Evolutionary conservation across 2,888 invertebrate species (phyloP), one percentile per base, ranked within the genome.

Genomic region (Drosophila anomelani): DNA sequence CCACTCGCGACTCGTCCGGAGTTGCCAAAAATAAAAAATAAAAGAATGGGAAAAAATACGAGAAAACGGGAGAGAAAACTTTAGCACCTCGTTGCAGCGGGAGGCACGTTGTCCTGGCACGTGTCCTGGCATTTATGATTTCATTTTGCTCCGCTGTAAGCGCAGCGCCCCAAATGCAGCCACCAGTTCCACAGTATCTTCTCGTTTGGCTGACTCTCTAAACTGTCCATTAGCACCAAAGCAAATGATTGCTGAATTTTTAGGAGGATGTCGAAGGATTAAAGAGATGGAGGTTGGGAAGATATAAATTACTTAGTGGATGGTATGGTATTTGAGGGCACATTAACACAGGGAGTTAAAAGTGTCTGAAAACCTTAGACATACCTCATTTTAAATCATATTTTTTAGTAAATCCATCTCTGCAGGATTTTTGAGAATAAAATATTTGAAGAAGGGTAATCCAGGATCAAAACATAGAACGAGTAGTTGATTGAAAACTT

Each of bases 71-170:
- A 53, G 51, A 23, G 36, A 80, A 80, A 81, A 77, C 72, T 75
- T 74, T 77, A 80, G 77, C 83, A 84, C 85, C 78, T 84, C 71
- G 78, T 73, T 73, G 73, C 73, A 73, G 73, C 66, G 55, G 58
- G 49, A 67, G 74, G 74, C 72, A 66, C 74, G 73, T 74, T 75
- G 71, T 57, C 61, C 26, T 41, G 69, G 83, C 85, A 84, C 83
- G 87, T 84, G 85, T 70, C 80, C 79, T 67, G 66, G 74, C 84
- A 85, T 87, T 82, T 85, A 85, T 85, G 86, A 81, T 85, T 85
- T 85, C 74, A 77, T 80, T 81, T 70, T 66, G 44, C 61, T 75
- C 59, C 53, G 59, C 56, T 49, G 57, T 71, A 72, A 56, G 56
- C 51, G 56, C 44, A 58, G 51, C 34, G 38, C 38, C 39, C 29